Evolutionary conservation across 2,888 invertebrate species (phyloP), one percentile per base, ranked within the genome.

Genomic region (Drosophila pseudotalamancana): DNA sequence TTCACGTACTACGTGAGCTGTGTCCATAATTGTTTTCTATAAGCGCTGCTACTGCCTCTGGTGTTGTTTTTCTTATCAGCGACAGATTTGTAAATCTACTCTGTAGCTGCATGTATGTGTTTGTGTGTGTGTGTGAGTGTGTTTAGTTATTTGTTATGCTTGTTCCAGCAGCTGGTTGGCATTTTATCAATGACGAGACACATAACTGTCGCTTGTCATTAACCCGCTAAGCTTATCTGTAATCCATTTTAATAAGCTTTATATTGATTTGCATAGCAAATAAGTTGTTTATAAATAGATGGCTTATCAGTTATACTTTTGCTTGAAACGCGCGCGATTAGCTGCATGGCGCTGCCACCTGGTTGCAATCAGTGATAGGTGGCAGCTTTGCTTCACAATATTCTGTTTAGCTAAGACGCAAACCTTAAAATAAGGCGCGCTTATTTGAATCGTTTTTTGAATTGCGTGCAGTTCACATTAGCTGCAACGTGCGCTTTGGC

Each of bases 1-100:
- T 61, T 77, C 56, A 51, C 57, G 48, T 59, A 84, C 85, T 81
- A 87, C 74, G 82, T 82, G 67, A 55, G 60, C 32, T 34, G 64
- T 34, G 50, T 50, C 45, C 57, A 69, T 84, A 65, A 80, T 80
- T 77, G 65, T 69, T 77, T 80, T 83, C 54, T 64, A 45, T 73
- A 40, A 35, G 46, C 48, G 53, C 69, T 45, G 45, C 40, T 23
- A 34, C 32, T 29, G 53, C 25, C n/a, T n/a, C n/a, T 29, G 29
- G 49, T 35, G 56, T n/a, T 25, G 18, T 42, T 54, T 64, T 31
- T 29, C 53, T 73, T 76, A 73, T 72, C 73, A 63, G 74, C 21
- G 11, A 19, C 64, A 64, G 64, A 74, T 72, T 74, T 64, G 34
- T 54, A 23, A 66, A 59, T 64, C 48, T 48, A 21, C n/a, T n/a